A percentile compares a stretch with the other conserved stretches of the same genome.
These are phyloP conservation scores for Podarcis lilfordi DNA, from an alignment of 2,797 vertebrate species.

Conservation along the genomic window DNA sequence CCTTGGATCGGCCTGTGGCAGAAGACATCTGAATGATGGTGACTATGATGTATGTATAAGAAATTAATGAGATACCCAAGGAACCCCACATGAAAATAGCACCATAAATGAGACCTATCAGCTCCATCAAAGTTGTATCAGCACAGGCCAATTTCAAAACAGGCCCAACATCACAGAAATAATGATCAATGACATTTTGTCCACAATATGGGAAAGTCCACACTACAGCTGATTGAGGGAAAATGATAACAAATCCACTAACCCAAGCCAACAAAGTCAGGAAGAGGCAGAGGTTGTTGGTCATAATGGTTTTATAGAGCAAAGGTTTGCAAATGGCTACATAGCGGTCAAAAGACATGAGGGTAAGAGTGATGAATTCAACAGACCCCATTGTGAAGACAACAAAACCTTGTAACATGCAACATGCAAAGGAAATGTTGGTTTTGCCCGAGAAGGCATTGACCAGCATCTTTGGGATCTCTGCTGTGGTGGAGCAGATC, in stretches of 20 bases:
- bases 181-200: constrained; percentile 43
- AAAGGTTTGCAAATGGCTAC: constrained; percentile 43
- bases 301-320: constrained; percentile 38
- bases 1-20: constrained; percentile 5
- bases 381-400: constrained; percentile 42
- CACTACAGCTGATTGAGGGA: constrained; percentile 15
- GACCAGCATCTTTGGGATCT: constrained; percentile 39
- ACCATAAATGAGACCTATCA: constrained; percentile 32
- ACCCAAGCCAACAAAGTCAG: constrained; percentile 37
- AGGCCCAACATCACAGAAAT: constrained; percentile 47
- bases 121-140: constrained; percentile 22
- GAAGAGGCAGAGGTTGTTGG: constrained; percentile 13
- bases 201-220: constrained; percentile 29
- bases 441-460: constrained; percentile 23
- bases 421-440: constrained; percentile 40
- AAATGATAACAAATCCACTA: constrained; percentile 8
- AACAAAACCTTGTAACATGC: constrained; percentile 35
- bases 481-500: constrained; percentile 32
- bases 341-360: constrained; percentile 44
- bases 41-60: constrained; percentile 23
- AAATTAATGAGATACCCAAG: background rate
- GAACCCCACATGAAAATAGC: background rate
- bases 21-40: constrained; percentile 29
- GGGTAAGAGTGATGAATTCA: constrained; percentile 31
- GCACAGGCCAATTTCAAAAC: constrained; percentile 33